A percentile compares a stretch with the other conserved stretches of the same genome.
These are phyloP conservation scores for Apantesis nais DNA, from an alignment of 2,888 invertebrate species.

Conservation along the genomic window DNA sequence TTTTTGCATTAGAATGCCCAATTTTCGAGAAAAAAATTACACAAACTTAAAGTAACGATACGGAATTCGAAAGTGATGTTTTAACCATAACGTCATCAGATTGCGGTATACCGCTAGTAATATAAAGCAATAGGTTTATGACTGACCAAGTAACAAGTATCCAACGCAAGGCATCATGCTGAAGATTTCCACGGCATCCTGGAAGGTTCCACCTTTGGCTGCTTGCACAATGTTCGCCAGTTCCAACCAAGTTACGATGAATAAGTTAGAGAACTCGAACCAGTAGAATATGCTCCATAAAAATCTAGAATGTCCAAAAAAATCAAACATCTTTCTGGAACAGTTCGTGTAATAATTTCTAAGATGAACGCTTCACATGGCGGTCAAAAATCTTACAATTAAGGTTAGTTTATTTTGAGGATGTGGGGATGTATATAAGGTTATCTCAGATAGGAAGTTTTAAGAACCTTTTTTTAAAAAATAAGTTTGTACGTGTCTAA, in stretches of 20 bases:
- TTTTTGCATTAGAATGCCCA: no score
- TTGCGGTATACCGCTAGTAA: no score
- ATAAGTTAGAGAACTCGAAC: conserved; percentile 64
- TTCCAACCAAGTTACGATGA: conserved; percentile 59
- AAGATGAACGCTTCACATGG: not conserved
- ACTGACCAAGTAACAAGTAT: conserved; percentile 64
- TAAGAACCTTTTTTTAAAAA: no score
- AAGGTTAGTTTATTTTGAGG: no score
- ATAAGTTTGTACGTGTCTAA: no score
- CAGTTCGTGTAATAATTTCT: not conserved
- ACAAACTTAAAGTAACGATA: no score
- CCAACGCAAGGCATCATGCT: conserved; percentile 74
- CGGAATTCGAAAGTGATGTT: not conserved
- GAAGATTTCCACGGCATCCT: conserved; percentile 64
- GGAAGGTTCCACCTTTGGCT: conserved; percentile 59
- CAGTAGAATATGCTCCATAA: conserved; percentile 69
- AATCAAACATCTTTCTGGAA: not conserved
- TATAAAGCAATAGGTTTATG: not conserved
- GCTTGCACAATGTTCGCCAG: conserved; percentile 58
- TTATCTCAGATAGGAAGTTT: no score
- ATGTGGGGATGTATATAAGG: no score
- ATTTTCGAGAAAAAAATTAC: no score
- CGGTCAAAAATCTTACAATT: no score
- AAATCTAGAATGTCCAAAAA: conserved; percentile 52
- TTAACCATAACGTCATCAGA: no score